Conservation (phyloP, 2,888 invertebrate genomes). For the Drosophila crucigera region DNA sequence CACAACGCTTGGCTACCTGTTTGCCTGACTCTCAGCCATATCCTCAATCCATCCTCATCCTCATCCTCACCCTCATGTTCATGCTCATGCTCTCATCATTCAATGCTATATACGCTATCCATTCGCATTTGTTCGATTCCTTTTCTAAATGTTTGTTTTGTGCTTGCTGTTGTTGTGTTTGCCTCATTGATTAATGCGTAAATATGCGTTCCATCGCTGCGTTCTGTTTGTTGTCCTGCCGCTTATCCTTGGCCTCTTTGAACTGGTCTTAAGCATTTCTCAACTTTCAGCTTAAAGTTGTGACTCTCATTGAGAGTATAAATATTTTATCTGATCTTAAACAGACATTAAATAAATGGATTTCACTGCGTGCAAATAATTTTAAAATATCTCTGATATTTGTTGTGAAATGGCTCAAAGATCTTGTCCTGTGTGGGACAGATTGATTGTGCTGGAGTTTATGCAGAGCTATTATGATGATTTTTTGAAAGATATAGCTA, state of each 20-base stretch:
- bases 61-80: constrained; percentile 3
- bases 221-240: constrained; percentile 68
- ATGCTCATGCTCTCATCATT: constrained; percentile 16
- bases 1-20: constrained; percentile 54
- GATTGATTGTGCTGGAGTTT: not conserved
- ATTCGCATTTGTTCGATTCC: constrained; percentile 23
- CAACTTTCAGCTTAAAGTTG: constrained; percentile 14
- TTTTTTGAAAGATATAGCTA: not conserved
- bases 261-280: constrained; percentile 37
- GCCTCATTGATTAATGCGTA: constrained; percentile 79
- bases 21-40: constrained; percentile 24
- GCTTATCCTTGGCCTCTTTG: constrained; percentile 42
- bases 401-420: not conserved
- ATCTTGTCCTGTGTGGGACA: not conserved
- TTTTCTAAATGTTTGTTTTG: constrained; percentile 1
- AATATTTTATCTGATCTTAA: constrained; percentile 1
- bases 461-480: not conserved
- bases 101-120: constrained; percentile 30
- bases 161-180: constrained; percentile 48
- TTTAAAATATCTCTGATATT: not conserved
- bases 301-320: not conserved
- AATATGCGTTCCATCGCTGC: constrained; percentile 69
- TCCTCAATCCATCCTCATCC: constrained; percentile 5
- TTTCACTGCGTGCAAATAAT: not conserved
- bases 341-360: not conserved